Conservation (phyloP, 2,888 invertebrate genomes). For the Drosophila subquinaria region DNA sequence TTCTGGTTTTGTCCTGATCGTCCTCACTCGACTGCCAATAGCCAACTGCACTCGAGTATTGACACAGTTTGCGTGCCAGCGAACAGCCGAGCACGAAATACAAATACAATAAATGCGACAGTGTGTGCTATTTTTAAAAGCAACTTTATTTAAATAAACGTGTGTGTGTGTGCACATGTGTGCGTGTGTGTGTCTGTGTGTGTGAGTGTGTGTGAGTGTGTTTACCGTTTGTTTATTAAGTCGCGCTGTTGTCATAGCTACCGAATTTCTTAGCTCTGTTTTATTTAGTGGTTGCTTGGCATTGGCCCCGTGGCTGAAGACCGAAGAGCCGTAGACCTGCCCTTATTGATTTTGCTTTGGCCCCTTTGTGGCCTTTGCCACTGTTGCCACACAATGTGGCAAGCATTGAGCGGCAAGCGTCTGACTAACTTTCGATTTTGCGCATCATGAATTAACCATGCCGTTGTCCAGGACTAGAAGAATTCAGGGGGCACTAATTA, state of each 20-base stretch:
- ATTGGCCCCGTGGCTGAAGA: constrained; percentile 62
- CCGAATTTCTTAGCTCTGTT: constrained; percentile 47
- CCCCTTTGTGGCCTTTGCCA: constrained; percentile 25
- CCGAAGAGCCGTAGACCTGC: constrained; percentile 34
- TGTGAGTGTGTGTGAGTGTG: constrained; percentile 23
- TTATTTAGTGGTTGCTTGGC: constrained; percentile 75
- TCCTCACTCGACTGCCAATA: constrained; percentile 38
- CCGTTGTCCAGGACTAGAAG: constrained; percentile 14
- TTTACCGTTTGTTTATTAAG: constrained; percentile 70
- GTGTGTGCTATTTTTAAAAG: constrained; percentile 74
- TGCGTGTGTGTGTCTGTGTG: constrained; percentile 23
- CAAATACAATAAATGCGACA: constrained; percentile 58
- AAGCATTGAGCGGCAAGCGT: constrained; percentile 46
- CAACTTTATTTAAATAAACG: constrained; percentile 65
- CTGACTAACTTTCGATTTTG: constrained; percentile 74
- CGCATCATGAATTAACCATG: constrained; percentile 59
- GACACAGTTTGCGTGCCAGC: constrained; percentile 66
- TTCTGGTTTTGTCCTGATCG: constrained; percentile 21
- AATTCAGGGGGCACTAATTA: constrained; percentile 61
- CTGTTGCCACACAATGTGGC: constrained; percentile 52
- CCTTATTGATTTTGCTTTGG: constrained; percentile 67
- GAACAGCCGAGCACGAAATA: constrained; percentile 32
- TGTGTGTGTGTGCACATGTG: constrained; percentile 1
- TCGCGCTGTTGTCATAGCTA: constrained; percentile 67
- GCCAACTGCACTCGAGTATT: constrained; percentile 55